Conservation (phyloP, 1,140 invertebrate species). For the Metopolophium dirhodum region DNA sequence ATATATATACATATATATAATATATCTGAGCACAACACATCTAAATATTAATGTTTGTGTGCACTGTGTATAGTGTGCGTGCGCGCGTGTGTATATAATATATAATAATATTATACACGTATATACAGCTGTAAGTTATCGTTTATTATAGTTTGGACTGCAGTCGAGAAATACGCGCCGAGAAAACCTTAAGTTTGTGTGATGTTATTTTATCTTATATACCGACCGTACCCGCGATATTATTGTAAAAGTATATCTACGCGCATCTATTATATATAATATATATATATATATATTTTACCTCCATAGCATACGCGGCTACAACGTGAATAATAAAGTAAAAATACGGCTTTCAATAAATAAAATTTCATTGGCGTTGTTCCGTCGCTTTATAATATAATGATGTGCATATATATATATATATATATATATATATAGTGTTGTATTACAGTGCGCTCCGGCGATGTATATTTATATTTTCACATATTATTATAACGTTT, state of each 20-base stretch:
- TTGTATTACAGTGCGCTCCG: not conserved
- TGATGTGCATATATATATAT: not conserved
- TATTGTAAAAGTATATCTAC: not conserved
- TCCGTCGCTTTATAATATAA: not conserved
- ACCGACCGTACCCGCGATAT: not conserved
- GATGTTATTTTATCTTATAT: not conserved
- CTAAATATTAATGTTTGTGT: too few species aligned
- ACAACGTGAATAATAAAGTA: not conserved
- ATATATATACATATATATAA: not conserved
- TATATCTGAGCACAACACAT: not conserved
- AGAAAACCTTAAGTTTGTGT: not conserved
- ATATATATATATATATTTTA: too few species aligned
- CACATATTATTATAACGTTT: constrained; percentile 6
- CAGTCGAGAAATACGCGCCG: not conserved
- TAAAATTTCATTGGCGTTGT: not conserved
- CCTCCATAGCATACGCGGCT: not conserved
- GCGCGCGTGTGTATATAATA: too few species aligned
- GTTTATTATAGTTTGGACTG: not conserved
- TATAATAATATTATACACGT: too few species aligned
- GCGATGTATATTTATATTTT: not conserved
- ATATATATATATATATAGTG: not conserved
- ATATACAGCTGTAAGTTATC: not conserved
- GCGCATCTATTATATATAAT: not conserved
- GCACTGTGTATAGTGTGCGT: too few species aligned
- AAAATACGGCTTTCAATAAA: not conserved